These are phyloP conservation scores for Oxyruncus cristatus DNA, from an alignment of 2,113 vertebrate species.

Conservation along the genomic window DNA sequence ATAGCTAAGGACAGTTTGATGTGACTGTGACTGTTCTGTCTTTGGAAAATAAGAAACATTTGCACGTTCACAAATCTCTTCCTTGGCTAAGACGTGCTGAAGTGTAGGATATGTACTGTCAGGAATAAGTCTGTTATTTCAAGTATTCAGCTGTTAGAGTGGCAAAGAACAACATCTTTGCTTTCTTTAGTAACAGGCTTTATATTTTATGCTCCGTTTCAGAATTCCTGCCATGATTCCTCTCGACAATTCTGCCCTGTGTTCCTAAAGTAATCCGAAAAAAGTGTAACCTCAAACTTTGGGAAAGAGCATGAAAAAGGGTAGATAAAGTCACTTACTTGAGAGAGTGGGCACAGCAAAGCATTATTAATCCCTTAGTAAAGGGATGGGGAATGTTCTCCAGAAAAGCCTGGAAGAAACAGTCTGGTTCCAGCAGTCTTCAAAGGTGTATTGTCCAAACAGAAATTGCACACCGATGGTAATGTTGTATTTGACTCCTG, in stretches of 20 bases:
- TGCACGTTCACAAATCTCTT: neutral
- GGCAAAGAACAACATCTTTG: neutral
- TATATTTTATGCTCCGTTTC: neutral
- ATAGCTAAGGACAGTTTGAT: neutral
- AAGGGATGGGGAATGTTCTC: neutral
- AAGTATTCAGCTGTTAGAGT: neutral
- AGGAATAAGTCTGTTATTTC: neutral
- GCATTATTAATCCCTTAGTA: neutral
- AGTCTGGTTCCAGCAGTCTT: neutral
- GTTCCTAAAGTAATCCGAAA: neutral
- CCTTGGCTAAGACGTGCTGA: neutral
- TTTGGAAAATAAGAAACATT: neutral
- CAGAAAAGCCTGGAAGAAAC: neutral
- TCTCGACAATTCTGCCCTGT: neutral
- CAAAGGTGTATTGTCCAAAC: neutral
- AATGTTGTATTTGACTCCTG: neutral
- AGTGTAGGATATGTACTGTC: neutral
- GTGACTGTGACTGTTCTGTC: neutral
- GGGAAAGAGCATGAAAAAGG: neutral
- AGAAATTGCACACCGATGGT: neutral
- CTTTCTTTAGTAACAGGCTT: neutral
- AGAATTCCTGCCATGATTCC: neutral
- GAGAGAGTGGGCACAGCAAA: neutral
- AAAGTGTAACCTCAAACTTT: neutral
- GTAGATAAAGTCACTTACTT: neutral